phyloP scores from a whole-genome alignment of 2,888 invertebrate genomes.

The Epistrophella euchroma region DNA sequence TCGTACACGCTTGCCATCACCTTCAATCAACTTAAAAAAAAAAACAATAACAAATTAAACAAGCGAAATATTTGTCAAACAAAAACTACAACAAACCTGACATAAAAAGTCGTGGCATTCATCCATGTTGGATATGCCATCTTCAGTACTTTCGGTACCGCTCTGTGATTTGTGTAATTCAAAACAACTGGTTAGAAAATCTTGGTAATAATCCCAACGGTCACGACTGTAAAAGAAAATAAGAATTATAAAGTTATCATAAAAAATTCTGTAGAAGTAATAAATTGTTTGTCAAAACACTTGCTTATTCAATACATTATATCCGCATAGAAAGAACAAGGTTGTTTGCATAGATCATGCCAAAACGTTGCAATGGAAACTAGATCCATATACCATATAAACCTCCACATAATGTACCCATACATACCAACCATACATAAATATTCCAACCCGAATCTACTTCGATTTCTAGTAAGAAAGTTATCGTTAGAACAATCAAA shows the following conservation, averaged over 20 bases:
- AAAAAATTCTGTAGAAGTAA: too few species aligned
- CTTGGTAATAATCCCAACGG: conserved; percentile 89
- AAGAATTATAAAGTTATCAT: neutral
- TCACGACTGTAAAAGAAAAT: conserved; percentile 85
- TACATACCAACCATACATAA: too few species aligned
- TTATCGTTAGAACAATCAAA: too few species aligned
- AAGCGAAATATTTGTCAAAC: neutral
- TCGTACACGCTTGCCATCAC: conserved; percentile 85
- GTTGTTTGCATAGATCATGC: too few species aligned
- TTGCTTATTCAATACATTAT: too few species aligned
- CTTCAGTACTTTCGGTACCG: conserved; percentile 78
- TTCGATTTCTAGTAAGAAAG: too few species aligned
- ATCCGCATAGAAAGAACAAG: too few species aligned
- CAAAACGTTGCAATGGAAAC: too few species aligned
- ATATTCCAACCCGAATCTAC: too few species aligned
- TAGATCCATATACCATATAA: too few species aligned
- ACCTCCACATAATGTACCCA: too few species aligned
- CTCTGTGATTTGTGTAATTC: conserved; percentile 83
- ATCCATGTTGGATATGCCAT: conserved; percentile 76
- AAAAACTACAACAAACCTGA: conserved; percentile 76
- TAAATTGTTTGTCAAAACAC: too few species aligned
- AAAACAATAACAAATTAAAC: neutral
- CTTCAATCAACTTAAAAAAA: conserved; percentile 84
- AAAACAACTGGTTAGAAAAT: conserved; percentile 90
- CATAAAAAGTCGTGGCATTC: conserved; percentile 82